phyloP scores from a whole-genome alignment of 2,888 invertebrate genomes.

The Lamellibrachia columna region DNA sequence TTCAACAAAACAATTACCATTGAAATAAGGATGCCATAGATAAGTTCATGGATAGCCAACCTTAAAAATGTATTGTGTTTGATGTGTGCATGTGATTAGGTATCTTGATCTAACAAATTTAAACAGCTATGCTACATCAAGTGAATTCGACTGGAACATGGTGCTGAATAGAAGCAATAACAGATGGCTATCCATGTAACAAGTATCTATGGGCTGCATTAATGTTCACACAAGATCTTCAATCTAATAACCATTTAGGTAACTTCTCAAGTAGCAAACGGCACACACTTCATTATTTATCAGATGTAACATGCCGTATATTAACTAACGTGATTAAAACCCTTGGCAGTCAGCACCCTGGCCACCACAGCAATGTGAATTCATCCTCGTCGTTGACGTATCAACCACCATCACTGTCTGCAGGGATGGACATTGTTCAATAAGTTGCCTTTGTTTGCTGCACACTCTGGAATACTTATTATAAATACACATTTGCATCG shows the following conservation, averaged over 20 bases:
- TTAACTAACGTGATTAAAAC: not conserved
- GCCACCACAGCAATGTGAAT: not conserved
- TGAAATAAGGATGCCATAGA: not conserved
- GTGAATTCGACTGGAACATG: not conserved
- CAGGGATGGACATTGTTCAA: not conserved
- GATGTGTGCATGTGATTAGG: too few relatives aligned
- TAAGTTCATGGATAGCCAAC: not conserved
- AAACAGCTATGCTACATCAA: not conserved
- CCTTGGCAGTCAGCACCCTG: not conserved
- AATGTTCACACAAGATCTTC: not conserved
- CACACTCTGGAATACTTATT: not conserved
- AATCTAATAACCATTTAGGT: not conserved
- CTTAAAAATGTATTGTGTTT: not conserved
- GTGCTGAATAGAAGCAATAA: not conserved
- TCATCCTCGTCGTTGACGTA: not conserved
- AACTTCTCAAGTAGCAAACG: not conserved
- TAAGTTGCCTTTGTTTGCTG: not conserved
- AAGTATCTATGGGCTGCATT: not conserved
- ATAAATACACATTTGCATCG: conserved; percentile 16
- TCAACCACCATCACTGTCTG: not conserved
- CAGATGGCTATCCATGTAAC: not conserved
- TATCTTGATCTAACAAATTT: not conserved
- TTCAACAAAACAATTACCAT: not conserved
- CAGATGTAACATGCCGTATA: not conserved
- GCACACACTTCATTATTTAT: conserved; percentile 13